A percentile compares a stretch with the other conserved stretches of the same genome.
Conservation (phyloP, 2,113 vertebrate species). For the Phocoena phocoena region DNA sequence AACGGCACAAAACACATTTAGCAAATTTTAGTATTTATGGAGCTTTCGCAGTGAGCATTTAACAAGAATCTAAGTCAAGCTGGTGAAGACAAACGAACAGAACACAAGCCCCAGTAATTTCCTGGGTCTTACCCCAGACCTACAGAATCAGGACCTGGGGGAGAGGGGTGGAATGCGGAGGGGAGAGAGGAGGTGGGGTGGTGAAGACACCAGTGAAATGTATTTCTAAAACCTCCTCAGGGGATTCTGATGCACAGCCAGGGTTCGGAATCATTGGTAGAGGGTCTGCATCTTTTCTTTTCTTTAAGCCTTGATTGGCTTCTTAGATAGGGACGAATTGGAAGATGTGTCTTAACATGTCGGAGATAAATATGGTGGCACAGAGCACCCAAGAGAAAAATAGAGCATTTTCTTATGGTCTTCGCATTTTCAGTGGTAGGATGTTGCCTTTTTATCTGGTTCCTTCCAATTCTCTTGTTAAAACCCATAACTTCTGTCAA, state of each 20-base stretch:
- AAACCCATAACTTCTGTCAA: neutral
- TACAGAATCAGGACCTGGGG: neutral
- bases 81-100: neutral
- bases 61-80: neutral
- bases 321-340: neutral
- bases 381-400: neutral
- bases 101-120: neutral
- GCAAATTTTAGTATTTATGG: neutral
- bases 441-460: neutral
- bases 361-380: neutral
- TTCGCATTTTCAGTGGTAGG: neutral
- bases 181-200: neutral
- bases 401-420: neutral
- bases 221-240: neutral
- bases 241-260: neutral
- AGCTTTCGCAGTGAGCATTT: neutral
- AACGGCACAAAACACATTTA: neutral
- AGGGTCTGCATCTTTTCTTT: neutral
- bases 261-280: neutral
- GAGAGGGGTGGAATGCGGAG: accelerated
- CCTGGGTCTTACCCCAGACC: neutral
- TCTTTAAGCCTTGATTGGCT: neutral
- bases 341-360: neutral
- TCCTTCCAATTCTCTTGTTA: neutral
- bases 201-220: neutral